Conservation (phyloP, 2,797 vertebrate genomes). For the Mormyrus proboscirostris region DNA sequence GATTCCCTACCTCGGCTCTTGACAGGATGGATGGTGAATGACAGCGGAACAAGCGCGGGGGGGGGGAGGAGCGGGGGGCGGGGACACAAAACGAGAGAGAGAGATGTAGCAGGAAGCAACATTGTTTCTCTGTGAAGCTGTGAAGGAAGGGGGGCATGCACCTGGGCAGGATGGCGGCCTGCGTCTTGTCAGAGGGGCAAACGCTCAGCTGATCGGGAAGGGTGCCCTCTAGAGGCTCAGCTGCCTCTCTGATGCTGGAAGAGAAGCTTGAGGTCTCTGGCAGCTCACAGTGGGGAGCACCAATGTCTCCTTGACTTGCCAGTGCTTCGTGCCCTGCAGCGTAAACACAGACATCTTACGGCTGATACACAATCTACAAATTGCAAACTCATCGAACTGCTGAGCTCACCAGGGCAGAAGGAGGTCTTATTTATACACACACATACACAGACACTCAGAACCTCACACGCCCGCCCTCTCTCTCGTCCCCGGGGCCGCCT, state of each 20-base stretch:
- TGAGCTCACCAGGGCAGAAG: neutral
- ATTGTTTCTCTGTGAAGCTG: neutral
- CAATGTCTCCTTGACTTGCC: slow-evolving; percentile 12
- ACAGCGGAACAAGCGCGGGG: neutral
- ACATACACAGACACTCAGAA: neutral
- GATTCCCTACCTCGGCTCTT: neutral
- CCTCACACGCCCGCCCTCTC: neutral
- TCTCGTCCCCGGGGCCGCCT: no score
- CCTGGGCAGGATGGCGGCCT: neutral
- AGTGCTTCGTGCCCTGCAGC: slow-evolving; percentile 39
- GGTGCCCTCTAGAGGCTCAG: slow-evolving; percentile 23
- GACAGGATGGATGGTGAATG: slow-evolving; percentile 1
- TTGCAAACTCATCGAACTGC: neutral
- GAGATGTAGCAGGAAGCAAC: neutral
- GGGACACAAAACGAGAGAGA: neutral
- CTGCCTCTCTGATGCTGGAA: slow-evolving; percentile 31
- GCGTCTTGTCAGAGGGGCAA: neutral
- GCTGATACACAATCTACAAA: slow-evolving; percentile 27
- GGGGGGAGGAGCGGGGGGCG: neutral
- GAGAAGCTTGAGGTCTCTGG: slow-evolving; percentile 9
- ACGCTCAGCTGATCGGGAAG: slow-evolving; percentile 48
- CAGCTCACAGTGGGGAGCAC: slow-evolving; percentile 23
- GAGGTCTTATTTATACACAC: neutral
- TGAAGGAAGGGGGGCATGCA: neutral
- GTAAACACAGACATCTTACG: slow-evolving; percentile 43